Evolutionary conservation across 2,797 vertebrate genomes (phyloP), one percentile per base, ranked within the genome.

Genomic region (Discoglossus pictus): DNA sequence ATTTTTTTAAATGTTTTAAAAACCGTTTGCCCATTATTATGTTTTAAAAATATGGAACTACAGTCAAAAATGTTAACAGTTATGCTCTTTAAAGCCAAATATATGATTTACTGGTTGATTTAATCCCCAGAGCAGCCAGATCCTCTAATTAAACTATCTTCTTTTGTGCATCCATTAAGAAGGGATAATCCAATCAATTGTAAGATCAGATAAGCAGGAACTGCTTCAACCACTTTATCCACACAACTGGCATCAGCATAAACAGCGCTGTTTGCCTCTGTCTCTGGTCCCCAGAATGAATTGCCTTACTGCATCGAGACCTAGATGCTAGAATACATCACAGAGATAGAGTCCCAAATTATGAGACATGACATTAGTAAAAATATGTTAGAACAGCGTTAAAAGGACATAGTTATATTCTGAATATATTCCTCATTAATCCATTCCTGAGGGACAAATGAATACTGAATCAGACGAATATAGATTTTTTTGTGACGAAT

Each of bases 101-200:
- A 61, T 12, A 44, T 18, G 16, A 61, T 61, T 61, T 53, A 25
- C 48, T 54, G 47, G 27, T 10, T 53, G 56, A 61, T 53, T 53
- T 38, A 68, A 61, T 68, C 56, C 47, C 36, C 17, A 44, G 46
- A 53, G 56, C 48, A 13, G 39, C 31, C 40, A 16, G 58, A 36
- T 47, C 48, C 12, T 54, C 58, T 68, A 68, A 68, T 68, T 68
- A 68, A 61, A 61, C 56, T 53, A 61, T 61, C 34, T 66, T 61
- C 56, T 47, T 61, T 61, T 61, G 46, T 68, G 39, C 56, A 61
- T 53, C 65, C 65, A 68, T 68, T 69, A 61, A 61, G 50, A 61
- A 53, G 20, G 58, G 38, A 46, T 61, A 69, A 61, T 61, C 66
- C 66, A 69, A 69, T 69, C 66, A 44, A 69, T 61, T 61, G 58